Percentiles rank a stretch among this genome's conserved stretches.
These are phyloP conservation scores for Bombus confusus DNA, from an alignment of 1,140 invertebrate genomes.

Conservation along the genomic window DNA sequence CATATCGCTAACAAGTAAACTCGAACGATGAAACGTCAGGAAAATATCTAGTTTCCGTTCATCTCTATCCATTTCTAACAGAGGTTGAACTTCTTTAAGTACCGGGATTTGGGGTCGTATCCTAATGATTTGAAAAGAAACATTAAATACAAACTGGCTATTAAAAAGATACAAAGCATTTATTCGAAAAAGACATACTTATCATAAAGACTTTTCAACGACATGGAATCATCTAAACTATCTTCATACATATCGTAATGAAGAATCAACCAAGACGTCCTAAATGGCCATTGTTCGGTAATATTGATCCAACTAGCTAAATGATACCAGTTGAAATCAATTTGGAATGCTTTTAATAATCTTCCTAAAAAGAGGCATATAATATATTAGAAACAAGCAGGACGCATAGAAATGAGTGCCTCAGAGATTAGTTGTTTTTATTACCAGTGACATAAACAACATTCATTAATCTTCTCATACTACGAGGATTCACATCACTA, in stretches of 20 bases:
- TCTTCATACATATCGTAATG: slow-evolving; percentile 96
- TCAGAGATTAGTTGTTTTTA: not conserved
- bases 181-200: slow-evolving; percentile 86
- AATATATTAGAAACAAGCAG: slow-evolving; percentile 26
- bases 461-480: slow-evolving; percentile 98
- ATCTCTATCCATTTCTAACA: slow-evolving; percentile 96
- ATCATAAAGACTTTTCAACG: slow-evolving; percentile 94
- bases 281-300: slow-evolving; percentile 99
- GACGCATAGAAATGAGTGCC: not conserved
- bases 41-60: slow-evolving; percentile 97
- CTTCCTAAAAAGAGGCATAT: slow-evolving; percentile 86
- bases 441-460: slow-evolving; percentile 97
- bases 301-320: slow-evolving; percentile 98
- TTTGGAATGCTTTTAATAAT: slow-evolving; percentile 98
- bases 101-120: slow-evolving; percentile 91
- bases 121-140: slow-evolving; percentile 78
- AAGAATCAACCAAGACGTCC: slow-evolving; percentile 98
- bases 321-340: slow-evolving; percentile 99
- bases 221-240: slow-evolving; percentile 91
- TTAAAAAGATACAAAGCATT: slow-evolving; percentile 75
- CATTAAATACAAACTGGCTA: slow-evolving; percentile 48
- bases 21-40: slow-evolving; percentile 92
- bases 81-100: slow-evolving; percentile 93
- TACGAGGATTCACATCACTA: slow-evolving; percentile 98
- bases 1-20: slow-evolving; percentile 92